phyloP scores from a whole-genome alignment of 2,888 invertebrate genomes.

The Leucozona laternaria region DNA sequence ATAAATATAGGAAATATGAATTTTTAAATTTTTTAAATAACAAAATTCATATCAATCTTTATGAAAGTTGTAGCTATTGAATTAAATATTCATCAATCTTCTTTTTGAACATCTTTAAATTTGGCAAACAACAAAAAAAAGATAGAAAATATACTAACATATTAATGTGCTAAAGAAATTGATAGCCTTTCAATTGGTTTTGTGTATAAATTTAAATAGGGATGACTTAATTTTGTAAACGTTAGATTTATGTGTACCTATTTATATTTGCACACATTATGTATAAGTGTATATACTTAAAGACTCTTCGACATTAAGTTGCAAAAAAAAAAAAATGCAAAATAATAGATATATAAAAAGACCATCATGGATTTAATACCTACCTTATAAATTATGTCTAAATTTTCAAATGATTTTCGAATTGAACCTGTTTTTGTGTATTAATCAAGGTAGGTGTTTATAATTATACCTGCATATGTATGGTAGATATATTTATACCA shows the following conservation, averaged over 20 bases:
- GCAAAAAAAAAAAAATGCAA: not conserved
- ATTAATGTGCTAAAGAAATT: constrained; percentile 18
- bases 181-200: not conserved
- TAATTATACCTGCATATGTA: no score
- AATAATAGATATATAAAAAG: not conserved
- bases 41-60: not conserved
- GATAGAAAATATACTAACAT: not conserved
- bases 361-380: not conserved
- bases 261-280: no score
- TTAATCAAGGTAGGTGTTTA: not conserved
- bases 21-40: no score
- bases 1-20: not conserved
- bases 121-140: not conserved
- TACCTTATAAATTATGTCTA: not conserved
- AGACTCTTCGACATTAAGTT: not conserved
- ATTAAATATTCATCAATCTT: constrained; percentile 36
- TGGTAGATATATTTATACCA: no score
- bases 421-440: not conserved
- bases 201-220: constrained; percentile 6
- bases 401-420: not conserved
- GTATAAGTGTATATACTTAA: no score
- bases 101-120: not conserved
- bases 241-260: not conserved
- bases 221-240: not conserved
- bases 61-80: not conserved